Percentiles rank a stretch among this genome's conserved stretches.
Conservation (phyloP, 2,797 vertebrate genomes). For the Parauchenoglanis ngamensis region DNA sequence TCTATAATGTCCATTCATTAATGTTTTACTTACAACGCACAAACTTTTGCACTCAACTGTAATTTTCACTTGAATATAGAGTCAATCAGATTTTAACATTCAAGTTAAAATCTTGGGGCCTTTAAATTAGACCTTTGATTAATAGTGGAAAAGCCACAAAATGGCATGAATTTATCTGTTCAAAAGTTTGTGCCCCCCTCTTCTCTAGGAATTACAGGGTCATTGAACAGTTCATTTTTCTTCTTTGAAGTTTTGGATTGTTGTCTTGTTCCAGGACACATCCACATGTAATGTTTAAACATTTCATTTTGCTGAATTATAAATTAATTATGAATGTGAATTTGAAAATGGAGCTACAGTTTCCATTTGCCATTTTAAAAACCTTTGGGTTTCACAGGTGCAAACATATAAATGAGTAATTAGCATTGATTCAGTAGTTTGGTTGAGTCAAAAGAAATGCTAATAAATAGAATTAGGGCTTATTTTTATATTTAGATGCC, state of each 20-base stretch:
- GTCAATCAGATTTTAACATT: neutral
- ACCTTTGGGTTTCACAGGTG: neutral
- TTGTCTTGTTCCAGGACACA: neutral
- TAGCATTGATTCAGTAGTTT: too few species aligned
- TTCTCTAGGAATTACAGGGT: neutral
- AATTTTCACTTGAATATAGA: neutral
- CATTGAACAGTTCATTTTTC: neutral
- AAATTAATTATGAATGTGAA: neutral
- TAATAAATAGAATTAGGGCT: neutral
- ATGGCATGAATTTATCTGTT: neutral
- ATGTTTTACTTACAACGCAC: neutral
- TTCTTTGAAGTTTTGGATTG: neutral
- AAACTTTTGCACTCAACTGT: neutral
- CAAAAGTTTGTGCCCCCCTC: neutral
- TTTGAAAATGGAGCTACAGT: neutral
- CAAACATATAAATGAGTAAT: neutral
- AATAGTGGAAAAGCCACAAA: neutral
- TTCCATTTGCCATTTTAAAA: neutral
- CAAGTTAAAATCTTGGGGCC: neutral
- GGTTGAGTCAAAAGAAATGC: neutral
- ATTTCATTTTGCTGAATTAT: neutral
- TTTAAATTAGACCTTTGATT: neutral
- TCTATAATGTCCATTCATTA: neutral
- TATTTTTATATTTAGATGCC: neutral
- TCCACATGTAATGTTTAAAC: neutral